Evolutionary conservation across 2,797 vertebrate species (phyloP), one percentile per base, ranked within the genome.

Genomic region (Myotis findleyi): DNA sequence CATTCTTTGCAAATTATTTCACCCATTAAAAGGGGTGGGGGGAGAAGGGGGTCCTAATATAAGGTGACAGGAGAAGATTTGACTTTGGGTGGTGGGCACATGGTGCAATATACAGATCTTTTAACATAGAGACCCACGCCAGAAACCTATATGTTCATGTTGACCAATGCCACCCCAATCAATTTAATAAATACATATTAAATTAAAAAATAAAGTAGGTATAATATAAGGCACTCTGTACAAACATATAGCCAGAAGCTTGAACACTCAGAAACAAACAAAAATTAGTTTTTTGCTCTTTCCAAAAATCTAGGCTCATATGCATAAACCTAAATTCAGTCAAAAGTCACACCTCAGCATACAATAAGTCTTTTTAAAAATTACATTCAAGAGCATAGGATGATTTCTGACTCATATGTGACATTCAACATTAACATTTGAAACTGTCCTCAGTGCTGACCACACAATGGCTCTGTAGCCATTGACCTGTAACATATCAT

Each of bases 1-100:
- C 96, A 96, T 97, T 97, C 95, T 80, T 97, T 95, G 83, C 85
- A 98, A 97, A 98, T 98, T 96, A 98, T 97, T 97, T 95, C 47
- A 96, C 96, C 92, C 97, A 93, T 96, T 97, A 95, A 98, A 98
- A 72, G 96, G 97, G 94, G 91, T 94, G 94, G 57, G 59, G 5
- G 11, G 12, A 6, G 11, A 30, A 7, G 27, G 59, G 12, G 27
- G 3, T 62, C 6, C 2, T 62, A 62, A 62, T 62, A 30, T 7
- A 62, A 62, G 12, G 27, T 62, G 27, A 62, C 59, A 62, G 59
- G 59, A 62, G 27, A 62, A 30, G 59, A 62, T 27, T 14, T 62
- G 27, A 16, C 12, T 30, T 62, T 16, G 27, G 59, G 27, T 62
- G 59, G 27, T 62, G 12, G 59, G 59, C 59, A 62, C 27, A 62